A percentile compares a stretch with the other conserved stretches of the same genome.
phyloP scores from a whole-genome alignment of 92 coral and sea anemone species.

The Phenganax stokvisi region DNA sequence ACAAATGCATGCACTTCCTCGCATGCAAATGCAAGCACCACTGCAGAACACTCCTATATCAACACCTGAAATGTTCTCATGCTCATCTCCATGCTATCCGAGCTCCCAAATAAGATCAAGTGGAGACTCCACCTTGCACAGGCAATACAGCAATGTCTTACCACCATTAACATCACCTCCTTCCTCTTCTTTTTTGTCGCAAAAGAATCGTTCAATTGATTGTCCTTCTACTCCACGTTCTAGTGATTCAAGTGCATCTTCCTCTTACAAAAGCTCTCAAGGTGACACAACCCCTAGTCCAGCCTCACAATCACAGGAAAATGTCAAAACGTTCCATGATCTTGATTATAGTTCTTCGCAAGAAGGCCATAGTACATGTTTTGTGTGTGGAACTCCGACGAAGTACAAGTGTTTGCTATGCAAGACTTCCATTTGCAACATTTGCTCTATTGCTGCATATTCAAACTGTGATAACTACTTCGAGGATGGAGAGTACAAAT shows the following conservation, averaged over 20 bases:
- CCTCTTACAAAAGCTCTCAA: background rate
- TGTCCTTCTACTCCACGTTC: background rate
- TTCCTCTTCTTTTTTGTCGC: too few species aligned
- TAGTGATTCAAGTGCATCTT: background rate
- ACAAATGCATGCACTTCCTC: conserved; percentile 1
- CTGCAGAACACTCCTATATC: background rate
- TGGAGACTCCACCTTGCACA: background rate
- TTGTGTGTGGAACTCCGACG: background rate
- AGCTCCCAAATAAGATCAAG: background rate
- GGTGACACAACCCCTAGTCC: background rate
- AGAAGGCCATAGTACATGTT: background rate
- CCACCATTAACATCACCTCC: too few species aligned
- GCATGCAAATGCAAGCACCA: conserved; percentile 7
- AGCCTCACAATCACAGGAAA: background rate
- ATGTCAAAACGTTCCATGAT: background rate
- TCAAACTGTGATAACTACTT: background rate
- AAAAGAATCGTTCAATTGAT: too few species aligned
- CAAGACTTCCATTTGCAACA: background rate
- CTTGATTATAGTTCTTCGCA: background rate
- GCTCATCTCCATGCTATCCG: background rate
- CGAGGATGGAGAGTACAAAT: background rate
- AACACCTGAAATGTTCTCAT: background rate
- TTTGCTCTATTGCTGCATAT: conserved; percentile 1
- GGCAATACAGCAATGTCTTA: too few species aligned
- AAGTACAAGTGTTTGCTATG: conserved; percentile 11